Base-by-base conservation (phyloP, 2,797 vertebrate genomes). In the Psittacula echo region DNA sequence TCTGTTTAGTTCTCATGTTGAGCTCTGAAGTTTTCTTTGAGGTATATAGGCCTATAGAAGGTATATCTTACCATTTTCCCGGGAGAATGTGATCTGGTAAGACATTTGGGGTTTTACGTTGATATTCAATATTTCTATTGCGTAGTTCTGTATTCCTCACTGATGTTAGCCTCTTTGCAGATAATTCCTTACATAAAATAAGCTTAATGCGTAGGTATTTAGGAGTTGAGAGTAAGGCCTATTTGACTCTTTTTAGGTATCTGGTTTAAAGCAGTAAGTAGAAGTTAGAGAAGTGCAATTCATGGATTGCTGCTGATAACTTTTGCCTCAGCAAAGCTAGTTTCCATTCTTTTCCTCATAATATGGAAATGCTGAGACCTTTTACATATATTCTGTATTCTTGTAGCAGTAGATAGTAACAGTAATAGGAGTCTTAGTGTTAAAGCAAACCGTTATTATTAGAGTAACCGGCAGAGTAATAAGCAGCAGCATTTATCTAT, bases 401-500 rank as follows among this genome's bases (percentile, higher is more conserved):
- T 86, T 71, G 9, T 87, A 81, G 73, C 54, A 85, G 56, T 37
- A 71, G 54, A 23, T 26, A 53, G 24, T 13, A 42, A 47, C 54
- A 48, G 5, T 75, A 75, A 34, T 17, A 87, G 64, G 71, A 90
- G 32, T 70, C 37, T 30, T 73, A 41, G 17, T 75, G 30, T 71
- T 87, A 82, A 83, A 73, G 85, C 23, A 83, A 83, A 32, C 39
- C 79, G 50, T 93, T 94, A 66, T 50, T 80, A 32, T 83, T 62
- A 15, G 30, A 70, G 45, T 76, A 77, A 89, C 34, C n/a, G 73
- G 8, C 48, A 89, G 66, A 73, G n/a, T 61, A 91, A 88, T 88
- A 91, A 90, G 89, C 71, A 78, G 41, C n/a, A 60, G 29, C 39
- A 53, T 95, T 90, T 94, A 34, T 96, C 80, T 94, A 56, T 87